Evolutionary conservation across 2,888 invertebrate genomes (phyloP), one percentile per base, ranked within the genome.

Genomic region (Microchrysa polita): DNA sequence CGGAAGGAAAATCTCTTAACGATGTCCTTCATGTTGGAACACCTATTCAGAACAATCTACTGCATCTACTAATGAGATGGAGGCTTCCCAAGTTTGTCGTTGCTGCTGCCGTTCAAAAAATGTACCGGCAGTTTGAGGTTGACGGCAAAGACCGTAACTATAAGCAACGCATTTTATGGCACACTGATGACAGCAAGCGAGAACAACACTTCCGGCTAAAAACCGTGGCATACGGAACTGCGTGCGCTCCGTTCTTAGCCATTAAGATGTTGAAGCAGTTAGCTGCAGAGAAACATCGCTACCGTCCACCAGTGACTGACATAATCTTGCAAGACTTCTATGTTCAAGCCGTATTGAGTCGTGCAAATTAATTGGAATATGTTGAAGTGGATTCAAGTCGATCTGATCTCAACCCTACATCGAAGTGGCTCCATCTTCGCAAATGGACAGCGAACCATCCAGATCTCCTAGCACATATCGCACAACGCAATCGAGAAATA

Each of bases 341-440:
- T 52, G 77, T 79, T 7, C 78, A 79, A 18, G 78, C 78, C 74
- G 60, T 77, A 14, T 73, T 79, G n/a, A n/a, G n/a, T n/a, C n/a
- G n/a, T n/a, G n/a, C 61, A 10, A 14, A 44, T 44, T 44, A 14
- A 9, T 14, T 44, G 44, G 44, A 44, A 44, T 0, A 44, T n/a
- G 44, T 14, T 44, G 9, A 12, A 12, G 44, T 12, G 14, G 14
- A 44, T 9, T 9, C 44, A 44, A 44, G 9, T 14, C 9, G 44
- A 44, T 44, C 44, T 44, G n/a, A n/a, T n/a, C n/a, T n/a, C n/a
- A n/a, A n/a, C n/a, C n/a, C n/a, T n/a, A n/a, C n/a, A n/a, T n/a
- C n/a, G n/a, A n/a, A n/a, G n/a, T n/a, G n/a, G n/a, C n/a, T n/a
- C n/a, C n/a, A n/a, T n/a, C n/a, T n/a, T n/a, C n/a, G 27, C n/a